A percentile compares a stretch with the other conserved stretches of the same genome.
Evolutionary conservation across 2,797 vertebrate genomes (phyloP).

Genomic region (Anguilla anguilla): DNA sequence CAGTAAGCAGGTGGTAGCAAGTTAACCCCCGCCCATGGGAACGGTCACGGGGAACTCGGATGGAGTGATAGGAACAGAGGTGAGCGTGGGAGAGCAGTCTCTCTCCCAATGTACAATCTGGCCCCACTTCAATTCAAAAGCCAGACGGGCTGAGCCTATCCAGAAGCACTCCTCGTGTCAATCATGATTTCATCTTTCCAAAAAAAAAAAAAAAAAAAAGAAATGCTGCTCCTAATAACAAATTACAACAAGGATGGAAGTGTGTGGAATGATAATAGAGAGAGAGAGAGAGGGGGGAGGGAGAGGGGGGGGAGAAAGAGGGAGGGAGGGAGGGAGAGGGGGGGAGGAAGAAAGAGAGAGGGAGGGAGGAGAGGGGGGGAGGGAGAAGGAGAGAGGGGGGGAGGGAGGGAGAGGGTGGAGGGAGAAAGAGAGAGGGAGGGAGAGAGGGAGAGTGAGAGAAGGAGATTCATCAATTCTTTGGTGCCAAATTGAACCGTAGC

Average conservation of each 20-base stretch:
- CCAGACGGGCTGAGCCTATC: conserved; percentile 43
- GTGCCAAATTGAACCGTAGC: conserved; percentile 19
- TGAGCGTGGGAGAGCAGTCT: conserved; percentile 16
- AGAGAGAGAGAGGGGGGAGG: background rate
- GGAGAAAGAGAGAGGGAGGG: background rate
- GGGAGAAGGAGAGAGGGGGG: too few species aligned
- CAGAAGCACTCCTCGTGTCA: conserved; percentile 51
- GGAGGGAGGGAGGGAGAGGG: too few species aligned
- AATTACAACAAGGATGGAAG: conserved; percentile 44
- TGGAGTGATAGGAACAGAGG: background rate
- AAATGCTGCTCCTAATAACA: conserved; percentile 47
- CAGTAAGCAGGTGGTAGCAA: background rate
- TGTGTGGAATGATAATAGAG: conserved; percentile 44
- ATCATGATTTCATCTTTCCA: conserved; percentile 50
- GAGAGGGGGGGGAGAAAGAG: background rate
- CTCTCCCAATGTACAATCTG: conserved; percentile 44
- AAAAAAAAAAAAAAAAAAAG: background rate
- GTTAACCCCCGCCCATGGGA: background rate
- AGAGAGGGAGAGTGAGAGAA: background rate
- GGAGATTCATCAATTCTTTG: conserved; percentile 27
- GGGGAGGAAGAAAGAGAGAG: too few species aligned
- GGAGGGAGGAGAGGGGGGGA: too few species aligned
- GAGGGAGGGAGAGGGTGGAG: too few species aligned
- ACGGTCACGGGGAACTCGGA: too few species aligned
- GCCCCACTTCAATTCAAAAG: conserved; percentile 61